Conservation (phyloP, 1,140 invertebrate species). For the Drosophila orosa region DNA sequence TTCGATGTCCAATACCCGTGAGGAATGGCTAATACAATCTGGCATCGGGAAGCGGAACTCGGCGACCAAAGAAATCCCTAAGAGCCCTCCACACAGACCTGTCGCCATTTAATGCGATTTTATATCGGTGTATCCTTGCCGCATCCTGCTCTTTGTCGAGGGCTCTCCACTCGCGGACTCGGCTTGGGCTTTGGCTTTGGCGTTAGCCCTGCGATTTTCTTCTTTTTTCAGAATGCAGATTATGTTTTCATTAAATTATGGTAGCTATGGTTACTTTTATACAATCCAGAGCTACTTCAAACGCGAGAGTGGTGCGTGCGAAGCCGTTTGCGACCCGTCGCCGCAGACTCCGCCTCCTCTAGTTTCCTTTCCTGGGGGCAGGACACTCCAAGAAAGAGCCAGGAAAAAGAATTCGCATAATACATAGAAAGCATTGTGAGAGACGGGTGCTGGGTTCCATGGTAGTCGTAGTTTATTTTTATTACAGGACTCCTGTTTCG, state of each 20-base stretch:
- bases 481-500: slow-evolving; percentile 42
- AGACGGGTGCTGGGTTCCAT: slow-evolving; percentile 12
- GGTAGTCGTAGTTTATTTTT: slow-evolving; percentile 78
- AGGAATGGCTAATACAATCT: slow-evolving; percentile 43
- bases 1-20: background rate
- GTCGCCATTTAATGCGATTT: slow-evolving; percentile 66
- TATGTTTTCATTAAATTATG: slow-evolving; percentile 83
- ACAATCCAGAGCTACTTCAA: slow-evolving; percentile 82
- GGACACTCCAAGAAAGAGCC: slow-evolving; percentile 19
- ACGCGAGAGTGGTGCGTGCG: slow-evolving; percentile 65
- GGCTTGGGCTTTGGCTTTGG: slow-evolving; percentile 31
- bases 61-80: slow-evolving; percentile 20
- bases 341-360: slow-evolving; percentile 34
- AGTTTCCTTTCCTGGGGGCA: background rate
- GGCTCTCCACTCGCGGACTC: slow-evolving; percentile 36
- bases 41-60: slow-evolving; percentile 35
- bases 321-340: slow-evolving; percentile 38
- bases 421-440: slow-evolving; percentile 56
- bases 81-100: slow-evolving; percentile 35
- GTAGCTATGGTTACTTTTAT: slow-evolving; percentile 83
- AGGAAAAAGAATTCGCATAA: slow-evolving; percentile 68
- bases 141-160: background rate
- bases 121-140: slow-evolving; percentile 8
- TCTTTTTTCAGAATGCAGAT: slow-evolving; percentile 71
- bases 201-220: slow-evolving; percentile 38